A percentile compares a stretch with the other conserved stretches of the same genome.
Evolutionary conservation across 1,140 invertebrate species (phyloP).

Genomic region (Araneus ventricosus): DNA sequence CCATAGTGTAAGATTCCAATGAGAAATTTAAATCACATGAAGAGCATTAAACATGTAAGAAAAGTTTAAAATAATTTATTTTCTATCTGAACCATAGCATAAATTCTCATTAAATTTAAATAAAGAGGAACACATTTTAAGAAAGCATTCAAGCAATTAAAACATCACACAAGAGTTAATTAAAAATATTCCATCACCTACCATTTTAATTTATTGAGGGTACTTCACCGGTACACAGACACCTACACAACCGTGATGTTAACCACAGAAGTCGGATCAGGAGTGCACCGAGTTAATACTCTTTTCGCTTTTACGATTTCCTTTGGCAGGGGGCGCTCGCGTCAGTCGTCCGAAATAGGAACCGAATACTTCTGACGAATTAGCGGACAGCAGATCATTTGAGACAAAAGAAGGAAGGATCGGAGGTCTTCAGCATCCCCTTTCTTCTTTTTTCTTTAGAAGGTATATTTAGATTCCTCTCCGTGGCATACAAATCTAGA

Average conservation of each 20-base stretch:
- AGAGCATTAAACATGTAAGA: too few relatives aligned
- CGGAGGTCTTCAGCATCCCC: not conserved
- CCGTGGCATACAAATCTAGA: too few relatives aligned
- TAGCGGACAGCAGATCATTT: not conserved
- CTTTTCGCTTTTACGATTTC: slow-evolving; percentile 36
- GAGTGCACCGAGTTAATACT: not conserved
- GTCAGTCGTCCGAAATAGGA: slow-evolving; percentile 35
- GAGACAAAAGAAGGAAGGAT: slow-evolving; percentile 17
- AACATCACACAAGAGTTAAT: too few relatives aligned
- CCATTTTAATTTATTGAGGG: slow-evolving; percentile 37
- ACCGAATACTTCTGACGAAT: slow-evolving; percentile 17
- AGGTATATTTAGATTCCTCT: too few relatives aligned
- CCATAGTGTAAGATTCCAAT: too few relatives aligned
- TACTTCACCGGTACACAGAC: not conserved
- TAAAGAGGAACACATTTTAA: too few relatives aligned
- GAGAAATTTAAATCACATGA: too few relatives aligned
- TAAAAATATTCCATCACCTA: slow-evolving; percentile 7
- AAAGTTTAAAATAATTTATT: too few relatives aligned
- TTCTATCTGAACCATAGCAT: too few relatives aligned
- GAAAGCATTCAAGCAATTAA: too few relatives aligned
- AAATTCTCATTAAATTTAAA: too few relatives aligned
- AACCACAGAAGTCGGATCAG: slow-evolving; percentile 39
- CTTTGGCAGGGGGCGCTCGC: slow-evolving; percentile 39
- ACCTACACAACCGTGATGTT: slow-evolving; percentile 37
- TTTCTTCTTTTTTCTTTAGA: not conserved